A percentile compares a stretch with the other conserved stretches of the same genome.
Conservation (phyloP, 2,797 vertebrate genomes). For the Dicrostonyx torquatus region DNA sequence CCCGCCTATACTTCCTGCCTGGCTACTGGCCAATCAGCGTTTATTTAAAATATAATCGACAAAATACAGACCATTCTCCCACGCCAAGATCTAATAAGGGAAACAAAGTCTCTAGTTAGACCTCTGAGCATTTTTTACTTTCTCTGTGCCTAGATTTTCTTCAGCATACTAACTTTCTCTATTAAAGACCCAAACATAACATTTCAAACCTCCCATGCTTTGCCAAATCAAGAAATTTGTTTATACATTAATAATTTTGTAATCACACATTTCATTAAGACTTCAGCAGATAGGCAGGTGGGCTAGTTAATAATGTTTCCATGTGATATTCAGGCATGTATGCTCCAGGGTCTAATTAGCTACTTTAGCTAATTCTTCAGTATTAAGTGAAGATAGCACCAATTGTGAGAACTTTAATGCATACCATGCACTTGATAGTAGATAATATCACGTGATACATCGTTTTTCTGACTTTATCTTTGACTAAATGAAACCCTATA, state of each 20-base stretch:
- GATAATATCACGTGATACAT: background rate
- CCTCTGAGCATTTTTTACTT: conserved; percentile 7
- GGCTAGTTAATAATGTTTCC: background rate
- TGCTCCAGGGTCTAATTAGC: background rate
- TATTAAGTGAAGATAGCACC: conserved; percentile 1
- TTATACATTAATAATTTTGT: conserved; percentile 1
- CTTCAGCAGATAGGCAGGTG: background rate
- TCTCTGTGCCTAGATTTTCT: background rate
- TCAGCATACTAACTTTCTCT: background rate
- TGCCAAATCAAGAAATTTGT: conserved; percentile 32
- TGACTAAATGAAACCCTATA: conserved; percentile 13
- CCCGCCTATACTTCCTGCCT: no score
- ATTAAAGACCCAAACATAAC: background rate
- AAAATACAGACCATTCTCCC: no score
- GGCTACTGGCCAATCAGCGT: no score
- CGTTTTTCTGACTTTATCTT: conserved; percentile 47
- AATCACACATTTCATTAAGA: conserved; percentile 32
- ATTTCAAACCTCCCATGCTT: background rate
- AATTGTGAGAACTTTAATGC: conserved; percentile 18
- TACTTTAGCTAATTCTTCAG: conserved; percentile 21
- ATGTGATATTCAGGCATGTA: background rate
- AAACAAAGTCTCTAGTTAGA: background rate
- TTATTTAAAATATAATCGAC: no score
- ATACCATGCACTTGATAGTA: background rate
- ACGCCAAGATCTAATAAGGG: background rate